Conservation (phyloP, 2,888 invertebrate genomes). For the Resseliella maxima region DNA sequence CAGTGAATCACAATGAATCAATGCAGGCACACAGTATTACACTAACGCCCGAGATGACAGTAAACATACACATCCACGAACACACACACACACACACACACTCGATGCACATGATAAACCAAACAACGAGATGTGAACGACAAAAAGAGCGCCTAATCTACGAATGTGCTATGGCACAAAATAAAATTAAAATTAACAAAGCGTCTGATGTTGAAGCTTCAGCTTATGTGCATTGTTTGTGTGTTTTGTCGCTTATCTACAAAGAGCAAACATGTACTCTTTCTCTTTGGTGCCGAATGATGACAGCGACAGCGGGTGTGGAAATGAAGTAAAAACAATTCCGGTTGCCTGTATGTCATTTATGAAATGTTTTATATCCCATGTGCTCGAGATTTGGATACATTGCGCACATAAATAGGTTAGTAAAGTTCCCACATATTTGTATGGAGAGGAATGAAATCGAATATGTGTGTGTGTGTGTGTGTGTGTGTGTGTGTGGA, state of each 20-base stretch:
- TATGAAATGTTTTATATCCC: slow-evolving; percentile 8
- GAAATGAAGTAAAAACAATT: neutral
- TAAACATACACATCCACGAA: too few species aligned
- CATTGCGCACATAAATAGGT: slow-evolving; percentile 17
- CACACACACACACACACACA: too few species aligned
- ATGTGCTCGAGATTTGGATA: slow-evolving; percentile 9
- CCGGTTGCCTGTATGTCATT: neutral
- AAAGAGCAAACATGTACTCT: slow-evolving; percentile 28
- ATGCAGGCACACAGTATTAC: neutral
- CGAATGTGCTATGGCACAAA: slow-evolving; percentile 24
- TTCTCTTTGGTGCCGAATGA: neutral
- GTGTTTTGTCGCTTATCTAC: slow-evolving; percentile 53
- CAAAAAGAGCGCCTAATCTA: slow-evolving; percentile 20
- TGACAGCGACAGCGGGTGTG: too few species aligned
- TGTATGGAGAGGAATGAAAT: too few species aligned
- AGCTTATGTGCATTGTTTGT: slow-evolving; percentile 48
- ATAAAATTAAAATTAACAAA: slow-evolving; percentile 51
- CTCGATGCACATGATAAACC: slow-evolving; percentile 20
- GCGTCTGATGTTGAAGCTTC: slow-evolving; percentile 33
- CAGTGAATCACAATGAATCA: slow-evolving; percentile 47
- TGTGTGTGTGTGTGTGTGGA: too few species aligned
- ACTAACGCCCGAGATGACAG: slow-evolving; percentile 37
- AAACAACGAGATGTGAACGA: neutral
- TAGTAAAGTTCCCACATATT: slow-evolving; percentile 21
- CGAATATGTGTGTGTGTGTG: too few species aligned